phyloP scores from a whole-genome alignment of 2,888 invertebrate genomes.

The Lasiommata megera region DNA sequence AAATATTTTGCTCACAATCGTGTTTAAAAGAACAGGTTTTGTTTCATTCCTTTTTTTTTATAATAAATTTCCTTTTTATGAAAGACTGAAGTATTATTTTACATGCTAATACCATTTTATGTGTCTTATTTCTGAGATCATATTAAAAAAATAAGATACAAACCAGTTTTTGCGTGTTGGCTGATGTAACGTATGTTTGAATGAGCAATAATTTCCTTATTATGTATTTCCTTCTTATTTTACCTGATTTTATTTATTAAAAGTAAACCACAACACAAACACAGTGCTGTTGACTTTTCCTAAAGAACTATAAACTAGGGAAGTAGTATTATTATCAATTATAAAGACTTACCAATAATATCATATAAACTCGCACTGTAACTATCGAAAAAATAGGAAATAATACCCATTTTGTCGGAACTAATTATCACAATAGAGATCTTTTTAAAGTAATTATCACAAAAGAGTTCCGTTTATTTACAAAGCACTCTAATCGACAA shows the following conservation, averaged over 20 bases:
- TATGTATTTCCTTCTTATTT: not conserved
- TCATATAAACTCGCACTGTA: slow-evolving; percentile 68
- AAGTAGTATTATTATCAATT: not conserved
- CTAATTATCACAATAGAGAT: slow-evolving; percentile 8
- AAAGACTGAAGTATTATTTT: too few relatives aligned
- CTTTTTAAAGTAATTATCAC: not conserved
- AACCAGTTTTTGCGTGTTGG: not conserved
- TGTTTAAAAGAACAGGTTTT: too few relatives aligned
- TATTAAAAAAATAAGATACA: too few relatives aligned
- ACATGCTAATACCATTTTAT: too few relatives aligned
- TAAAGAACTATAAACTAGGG: not conserved
- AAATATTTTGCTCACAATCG: too few relatives aligned
- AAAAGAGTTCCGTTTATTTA: not conserved
- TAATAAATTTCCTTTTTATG: too few relatives aligned
- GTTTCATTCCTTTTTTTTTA: too few relatives aligned
- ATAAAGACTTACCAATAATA: slow-evolving; percentile 63
- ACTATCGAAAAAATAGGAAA: slow-evolving; percentile 62
- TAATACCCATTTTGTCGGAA: slow-evolving; percentile 52
- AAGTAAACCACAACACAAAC: not conserved
- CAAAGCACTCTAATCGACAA: not conserved
- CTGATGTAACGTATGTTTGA: not conserved
- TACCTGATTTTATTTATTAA: too few relatives aligned
- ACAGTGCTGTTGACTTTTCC: not conserved
- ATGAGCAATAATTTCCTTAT: not conserved
- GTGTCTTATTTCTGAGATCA: too few relatives aligned